These are phyloP conservation scores for Megathymus violae DNA, from an alignment of 1,140 invertebrate species.

Conservation along the genomic window DNA sequence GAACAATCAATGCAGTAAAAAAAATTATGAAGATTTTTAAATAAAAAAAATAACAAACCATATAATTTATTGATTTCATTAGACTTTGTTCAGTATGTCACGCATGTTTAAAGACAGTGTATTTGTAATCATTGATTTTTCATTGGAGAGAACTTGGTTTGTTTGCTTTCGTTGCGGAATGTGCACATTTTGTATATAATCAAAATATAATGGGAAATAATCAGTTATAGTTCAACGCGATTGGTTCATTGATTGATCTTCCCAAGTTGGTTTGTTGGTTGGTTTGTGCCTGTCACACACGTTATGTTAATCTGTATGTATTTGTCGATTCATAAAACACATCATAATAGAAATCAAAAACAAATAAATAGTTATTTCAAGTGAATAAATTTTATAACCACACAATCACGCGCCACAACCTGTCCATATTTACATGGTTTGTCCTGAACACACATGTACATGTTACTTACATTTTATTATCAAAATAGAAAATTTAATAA, in stretches of 20 bases:
- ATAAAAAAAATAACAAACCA: conserved; percentile 65
- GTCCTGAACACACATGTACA: conserved; percentile 45
- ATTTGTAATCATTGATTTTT: too few relatives aligned
- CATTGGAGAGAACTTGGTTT: too few relatives aligned
- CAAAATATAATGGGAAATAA: too few relatives aligned
- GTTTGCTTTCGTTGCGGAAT: too few relatives aligned
- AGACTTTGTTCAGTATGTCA: conserved; percentile 1
- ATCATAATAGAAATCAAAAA: conserved; percentile 14
- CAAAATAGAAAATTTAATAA: conserved; percentile 82
- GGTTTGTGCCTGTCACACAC: neutral
- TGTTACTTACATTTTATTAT: conserved; percentile 61
- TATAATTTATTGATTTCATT: conserved; percentile 15
- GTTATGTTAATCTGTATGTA: neutral
- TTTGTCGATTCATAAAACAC: neutral
- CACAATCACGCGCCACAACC: conserved; percentile 39
- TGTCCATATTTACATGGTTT: conserved; percentile 53
- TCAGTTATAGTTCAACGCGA: too few relatives aligned
- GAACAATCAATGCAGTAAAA: conserved; percentile 42
- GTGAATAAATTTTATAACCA: conserved; percentile 38
- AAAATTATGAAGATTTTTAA: conserved; percentile 56
- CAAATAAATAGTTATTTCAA: conserved; percentile 9
- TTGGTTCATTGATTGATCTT: too few relatives aligned
- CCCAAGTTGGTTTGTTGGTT: too few relatives aligned
- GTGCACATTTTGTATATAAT: too few relatives aligned
- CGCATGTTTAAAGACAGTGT: too few relatives aligned